Base-by-base conservation (phyloP, 2,113 vertebrate species). In the Phainopepla nitens region DNA sequence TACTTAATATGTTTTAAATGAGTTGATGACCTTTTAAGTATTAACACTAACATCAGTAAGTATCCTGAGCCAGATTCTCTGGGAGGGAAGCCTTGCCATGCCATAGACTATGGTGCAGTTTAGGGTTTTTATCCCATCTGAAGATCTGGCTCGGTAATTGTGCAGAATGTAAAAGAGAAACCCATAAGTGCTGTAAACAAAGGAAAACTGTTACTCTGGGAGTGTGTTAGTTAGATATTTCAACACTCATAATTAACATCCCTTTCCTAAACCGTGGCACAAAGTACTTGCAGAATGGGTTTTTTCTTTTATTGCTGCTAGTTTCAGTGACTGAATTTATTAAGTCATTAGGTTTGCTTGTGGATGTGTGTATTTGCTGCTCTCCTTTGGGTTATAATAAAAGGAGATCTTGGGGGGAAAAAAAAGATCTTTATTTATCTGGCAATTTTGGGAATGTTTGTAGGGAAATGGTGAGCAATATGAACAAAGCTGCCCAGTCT, bases 301-400 rank as follows among this genome's bases (percentile, higher is more conserved):
- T 90, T 93, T 94, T 90, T 86, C 82, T 94, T 96, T 94, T 88
- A 95, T 54, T 83, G 71, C 71, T 81, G 47, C 94, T 96, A 53
- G 85, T 96, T 97, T 78, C 85, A 33, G 56, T 82, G 76, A 81
- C 90, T 93, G 56, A 89, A 96, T 97, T 96, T 96, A 96, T 95
- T 62, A 90, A 94, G 92, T 60, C 82, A 57, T 96, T 96, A 90
- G 15, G 41, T 94, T 84, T 92, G 80, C 15, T 1, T 68, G 57
- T 92, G 72, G 64, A 89, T 95, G 41, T 60, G 60, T 89, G 24
- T 78, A 75, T 93, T 94, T 97, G 87, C 58, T 51, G 3, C 81
- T 94, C 51, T 93, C 71, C 85, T 93, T 80, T 81, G 82, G 51
- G 58, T 85, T 85, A 51, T 73, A 95, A 80, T 86, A 71, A 92